Evolutionary conservation across 2,888 invertebrate species (phyloP).

Genomic region (Aphodius granarius): DNA sequence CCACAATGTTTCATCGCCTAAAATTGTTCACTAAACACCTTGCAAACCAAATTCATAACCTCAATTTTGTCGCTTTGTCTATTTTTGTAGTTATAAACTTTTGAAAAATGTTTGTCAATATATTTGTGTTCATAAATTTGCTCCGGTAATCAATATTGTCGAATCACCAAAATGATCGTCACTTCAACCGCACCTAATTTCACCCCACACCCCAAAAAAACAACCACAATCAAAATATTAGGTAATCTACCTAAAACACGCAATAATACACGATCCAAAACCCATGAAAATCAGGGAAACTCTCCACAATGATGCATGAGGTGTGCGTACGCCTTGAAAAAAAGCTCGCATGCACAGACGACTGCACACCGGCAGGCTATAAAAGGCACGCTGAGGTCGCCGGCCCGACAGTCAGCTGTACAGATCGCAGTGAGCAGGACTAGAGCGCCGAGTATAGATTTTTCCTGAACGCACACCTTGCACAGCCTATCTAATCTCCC

Average conservation of each 20-base stretch:
- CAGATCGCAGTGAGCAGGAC: slow-evolving; percentile 35
- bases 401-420: slow-evolving; percentile 48
- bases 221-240: no score
- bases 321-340: neutral
- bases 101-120: no score
- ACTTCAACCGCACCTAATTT: neutral
- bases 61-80: no score
- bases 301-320: neutral
- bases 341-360: slow-evolving; percentile 4
- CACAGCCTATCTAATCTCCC: neutral
- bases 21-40: no score
- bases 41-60: no score
- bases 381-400: slow-evolving; percentile 42
- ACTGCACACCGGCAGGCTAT: slow-evolving; percentile 37
- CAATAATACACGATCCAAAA: neutral
- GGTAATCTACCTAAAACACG: no score
- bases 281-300: neutral
- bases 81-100: no score
- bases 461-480: slow-evolving; percentile 8
- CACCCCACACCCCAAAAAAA: neutral
- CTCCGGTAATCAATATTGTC: no score
- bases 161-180: neutral
- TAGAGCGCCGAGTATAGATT: slow-evolving; percentile 24
- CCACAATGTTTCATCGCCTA: no score
- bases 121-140: no score